phyloP scores from a whole-genome alignment of 2,888 invertebrate species.

The Clunio marinus region DNA sequence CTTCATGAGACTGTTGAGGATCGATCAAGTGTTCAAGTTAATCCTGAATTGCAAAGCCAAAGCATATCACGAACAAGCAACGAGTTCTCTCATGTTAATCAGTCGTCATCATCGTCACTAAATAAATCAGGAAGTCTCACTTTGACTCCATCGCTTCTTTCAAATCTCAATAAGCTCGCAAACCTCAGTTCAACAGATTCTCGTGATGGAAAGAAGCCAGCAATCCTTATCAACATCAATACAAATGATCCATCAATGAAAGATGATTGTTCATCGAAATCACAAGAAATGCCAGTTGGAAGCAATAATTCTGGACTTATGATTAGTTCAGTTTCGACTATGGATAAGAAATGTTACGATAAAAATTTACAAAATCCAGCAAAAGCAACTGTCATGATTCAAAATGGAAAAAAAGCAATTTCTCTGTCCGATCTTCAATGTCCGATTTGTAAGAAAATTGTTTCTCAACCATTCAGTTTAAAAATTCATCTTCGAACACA shows the following conservation, averaged over 20 bases:
- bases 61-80: background rate
- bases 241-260: slow-evolving; percentile 9
- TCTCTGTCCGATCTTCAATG: slow-evolving; percentile 31
- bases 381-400: slow-evolving; percentile 17
- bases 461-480: slow-evolving; percentile 35
- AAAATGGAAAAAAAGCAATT: slow-evolving; percentile 33
- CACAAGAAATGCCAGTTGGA: slow-evolving; percentile 28
- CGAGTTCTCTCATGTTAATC: background rate
- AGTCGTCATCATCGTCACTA: background rate
- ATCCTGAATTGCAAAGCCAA: background rate
- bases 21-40: background rate
- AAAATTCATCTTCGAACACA: slow-evolving; percentile 36
- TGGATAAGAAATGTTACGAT: slow-evolving; percentile 6
- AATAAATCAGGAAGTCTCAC: slow-evolving; percentile 26
- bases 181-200: slow-evolving; percentile 20
- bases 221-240: slow-evolving; percentile 38
- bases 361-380: background rate
- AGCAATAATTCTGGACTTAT: slow-evolving; percentile 27
- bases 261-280: background rate
- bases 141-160: slow-evolving; percentile 31
- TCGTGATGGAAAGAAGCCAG: slow-evolving; percentile 26
- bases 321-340: slow-evolving; percentile 30
- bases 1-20: background rate
- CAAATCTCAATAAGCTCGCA: slow-evolving; percentile 34
- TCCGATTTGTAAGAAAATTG: slow-evolving; percentile 35